These are phyloP conservation scores for Oceanodroma leucorhoa DNA, from an alignment of 2,797 vertebrate species.

Conservation along the genomic window DNA sequence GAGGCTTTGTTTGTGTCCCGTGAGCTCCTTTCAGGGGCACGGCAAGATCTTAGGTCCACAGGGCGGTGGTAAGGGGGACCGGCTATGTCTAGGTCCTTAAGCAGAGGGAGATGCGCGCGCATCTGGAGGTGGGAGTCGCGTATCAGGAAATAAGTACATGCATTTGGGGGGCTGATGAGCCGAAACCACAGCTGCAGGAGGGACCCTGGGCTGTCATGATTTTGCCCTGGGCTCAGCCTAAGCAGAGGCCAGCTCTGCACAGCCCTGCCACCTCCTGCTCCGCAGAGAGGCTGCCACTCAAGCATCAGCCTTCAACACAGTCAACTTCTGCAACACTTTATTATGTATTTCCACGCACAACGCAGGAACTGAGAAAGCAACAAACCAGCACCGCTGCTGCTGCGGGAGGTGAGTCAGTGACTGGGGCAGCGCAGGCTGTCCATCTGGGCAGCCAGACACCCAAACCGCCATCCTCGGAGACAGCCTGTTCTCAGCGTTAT, in stretches of 20 bases:
- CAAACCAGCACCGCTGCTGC: background rate
- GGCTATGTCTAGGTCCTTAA: background rate
- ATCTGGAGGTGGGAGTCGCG: background rate
- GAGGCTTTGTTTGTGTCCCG: background rate
- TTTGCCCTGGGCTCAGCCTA: background rate
- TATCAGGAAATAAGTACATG: background rate
- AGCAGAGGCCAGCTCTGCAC: background rate
- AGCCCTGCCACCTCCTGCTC: background rate
- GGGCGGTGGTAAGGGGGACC: fast-evolving
- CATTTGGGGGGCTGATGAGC: background rate
- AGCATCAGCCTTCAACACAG: background rate
- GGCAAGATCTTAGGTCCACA: background rate
- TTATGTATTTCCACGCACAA: background rate
- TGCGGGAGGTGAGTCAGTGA: background rate
- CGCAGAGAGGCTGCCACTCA: fast-evolving
- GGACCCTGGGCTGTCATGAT: background rate
- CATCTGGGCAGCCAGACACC: background rate
- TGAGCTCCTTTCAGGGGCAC: background rate
- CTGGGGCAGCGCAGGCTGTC: background rate
- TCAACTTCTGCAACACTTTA: slow-evolving; percentile 13
- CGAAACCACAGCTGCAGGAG: background rate
- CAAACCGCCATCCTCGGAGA: background rate
- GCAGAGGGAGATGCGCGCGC: background rate
- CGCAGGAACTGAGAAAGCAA: background rate
- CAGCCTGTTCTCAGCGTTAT: background rate